phyloP scores from a whole-genome alignment of 1,140 invertebrate species.

The Acarapis woodi region DNA sequence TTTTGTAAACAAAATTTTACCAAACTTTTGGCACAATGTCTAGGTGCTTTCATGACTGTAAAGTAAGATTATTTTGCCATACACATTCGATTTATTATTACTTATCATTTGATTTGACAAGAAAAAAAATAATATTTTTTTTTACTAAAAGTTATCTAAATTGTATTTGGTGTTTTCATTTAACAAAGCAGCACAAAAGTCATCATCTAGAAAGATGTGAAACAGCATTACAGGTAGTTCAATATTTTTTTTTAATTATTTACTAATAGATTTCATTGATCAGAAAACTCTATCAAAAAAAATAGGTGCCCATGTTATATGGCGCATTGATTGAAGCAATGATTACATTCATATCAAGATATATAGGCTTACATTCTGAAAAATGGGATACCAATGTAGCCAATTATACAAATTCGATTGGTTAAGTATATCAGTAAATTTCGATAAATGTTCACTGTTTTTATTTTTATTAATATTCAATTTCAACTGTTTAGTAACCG shows the following conservation, averaged over 20 bases:
- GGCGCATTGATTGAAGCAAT: conserved; percentile 13
- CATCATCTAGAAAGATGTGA: conserved; percentile 10
- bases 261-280: too few species aligned
- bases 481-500: too few species aligned
- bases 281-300: too few species aligned
- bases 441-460: too few species aligned
- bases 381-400: conserved; percentile 5
- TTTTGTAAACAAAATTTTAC: conserved; percentile 7
- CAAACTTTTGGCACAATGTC: conserved; percentile 10
- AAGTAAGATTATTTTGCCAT: conserved; percentile 3
- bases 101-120: background rate
- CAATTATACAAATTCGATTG: conserved; percentile 4
- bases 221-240: conserved; percentile 8
- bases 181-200: conserved; percentile 10
- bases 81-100: too few species aligned
- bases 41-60: conserved; percentile 9
- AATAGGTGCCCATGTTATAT: conserved; percentile 4
- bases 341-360: conserved; percentile 12
- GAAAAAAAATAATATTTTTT: background rate
- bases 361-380: conserved; percentile 11
- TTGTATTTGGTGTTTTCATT: conserved; percentile 13
- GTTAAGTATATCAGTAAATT: too few species aligned
- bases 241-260: conserved; percentile 5
- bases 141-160: conserved; percentile 9
- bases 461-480: too few species aligned